These are phyloP conservation scores for Tapirus indicus DNA, from an alignment of 2,797 vertebrate species.

Conservation along the genomic window DNA sequence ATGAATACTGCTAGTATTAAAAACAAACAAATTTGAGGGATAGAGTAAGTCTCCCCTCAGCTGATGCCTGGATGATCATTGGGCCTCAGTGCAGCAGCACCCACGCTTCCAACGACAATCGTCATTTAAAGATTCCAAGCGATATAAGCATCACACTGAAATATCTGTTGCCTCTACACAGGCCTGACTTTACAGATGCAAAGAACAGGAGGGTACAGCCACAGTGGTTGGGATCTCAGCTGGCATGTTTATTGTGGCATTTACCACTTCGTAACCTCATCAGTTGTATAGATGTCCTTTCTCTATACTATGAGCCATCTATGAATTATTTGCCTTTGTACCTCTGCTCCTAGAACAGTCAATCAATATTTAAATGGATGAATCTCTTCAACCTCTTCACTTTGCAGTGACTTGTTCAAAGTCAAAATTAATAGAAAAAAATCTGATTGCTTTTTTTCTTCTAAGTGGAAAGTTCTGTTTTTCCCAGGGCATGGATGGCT, in stretches of 20 bases:
- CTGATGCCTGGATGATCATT: neutral
- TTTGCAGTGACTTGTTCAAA: slow-evolving; percentile 61
- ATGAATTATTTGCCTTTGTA: slow-evolving; percentile 57
- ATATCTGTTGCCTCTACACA: neutral
- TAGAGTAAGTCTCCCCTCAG: neutral
- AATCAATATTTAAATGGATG: slow-evolving; percentile 64
- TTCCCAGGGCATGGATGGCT: neutral
- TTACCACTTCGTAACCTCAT: neutral
- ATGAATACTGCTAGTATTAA: neutral
- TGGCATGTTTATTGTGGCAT: neutral
- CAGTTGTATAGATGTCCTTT: neutral
- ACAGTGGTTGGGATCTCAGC: rapidly evolving
- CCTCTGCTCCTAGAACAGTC: neutral
- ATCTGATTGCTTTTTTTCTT: neutral
- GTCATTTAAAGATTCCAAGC: slow-evolving; percentile 39
- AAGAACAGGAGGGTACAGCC: neutral
- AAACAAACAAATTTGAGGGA: neutral
- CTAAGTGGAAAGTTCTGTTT: slow-evolving; percentile 4
- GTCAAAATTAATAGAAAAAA: slow-evolving; percentile 65
- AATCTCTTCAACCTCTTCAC: slow-evolving; percentile 22
- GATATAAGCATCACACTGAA: slow-evolving; percentile 59
- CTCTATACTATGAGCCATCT: neutral
- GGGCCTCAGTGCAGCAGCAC: neutral
- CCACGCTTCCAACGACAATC: neutral
- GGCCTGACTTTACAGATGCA: slow-evolving; percentile 32